Conservation (phyloP, 1,140 invertebrate species). For the Sinonovacula constricta region DNA sequence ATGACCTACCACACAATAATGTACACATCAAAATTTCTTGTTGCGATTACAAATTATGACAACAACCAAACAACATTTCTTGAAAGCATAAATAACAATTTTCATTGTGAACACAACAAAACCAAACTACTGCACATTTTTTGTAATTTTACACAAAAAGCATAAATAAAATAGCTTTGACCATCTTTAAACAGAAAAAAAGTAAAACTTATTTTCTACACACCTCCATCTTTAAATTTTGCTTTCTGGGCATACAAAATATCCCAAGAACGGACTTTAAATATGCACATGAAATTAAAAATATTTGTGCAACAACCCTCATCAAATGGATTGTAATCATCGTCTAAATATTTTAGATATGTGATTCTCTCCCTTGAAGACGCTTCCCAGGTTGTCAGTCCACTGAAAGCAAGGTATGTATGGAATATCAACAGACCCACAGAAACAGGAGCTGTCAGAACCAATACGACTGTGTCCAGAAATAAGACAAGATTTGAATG, state of each 20-base stretch:
- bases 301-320: conserved; percentile 72
- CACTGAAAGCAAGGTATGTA: conserved; percentile 74
- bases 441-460: conserved; percentile 66
- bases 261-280: conserved; percentile 67
- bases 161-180: too few species aligned
- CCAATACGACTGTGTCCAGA: conserved; percentile 68
- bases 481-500: conserved; percentile 68
- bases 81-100: too few species aligned
- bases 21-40: too few species aligned
- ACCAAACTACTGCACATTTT: too few species aligned
- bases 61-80: too few species aligned
- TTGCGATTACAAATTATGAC: too few species aligned
- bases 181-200: too few species aligned
- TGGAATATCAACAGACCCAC: conserved; percentile 72
- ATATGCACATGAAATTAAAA: conserved; percentile 71
- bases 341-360: conserved; percentile 75
- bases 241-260: conserved; percentile 67
- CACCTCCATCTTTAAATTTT: conserved; percentile 40
- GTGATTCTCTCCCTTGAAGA: conserved; percentile 75
- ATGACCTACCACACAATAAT: too few species aligned
- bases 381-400: conserved; percentile 77
- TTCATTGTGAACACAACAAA: too few species aligned
- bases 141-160: too few species aligned
- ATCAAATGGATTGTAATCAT: conserved; percentile 76
- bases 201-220: too few species aligned